Percentiles rank a stretch among this genome's conserved stretches.
phyloP scores from a whole-genome alignment of 2,113 vertebrate genomes.

The Scartelaos histophorus region DNA sequence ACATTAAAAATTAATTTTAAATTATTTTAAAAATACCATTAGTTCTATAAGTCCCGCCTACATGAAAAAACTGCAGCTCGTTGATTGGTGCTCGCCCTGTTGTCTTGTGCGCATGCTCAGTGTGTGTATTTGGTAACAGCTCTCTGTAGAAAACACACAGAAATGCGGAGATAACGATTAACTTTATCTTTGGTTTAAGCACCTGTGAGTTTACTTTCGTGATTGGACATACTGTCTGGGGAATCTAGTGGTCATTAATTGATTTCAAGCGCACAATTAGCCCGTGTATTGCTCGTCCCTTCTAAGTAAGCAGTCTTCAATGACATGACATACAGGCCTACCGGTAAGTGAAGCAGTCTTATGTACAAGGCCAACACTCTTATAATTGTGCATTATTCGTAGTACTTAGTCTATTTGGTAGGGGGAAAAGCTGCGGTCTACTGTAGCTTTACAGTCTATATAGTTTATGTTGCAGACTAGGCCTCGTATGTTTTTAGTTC shows the following conservation, averaged over 20 bases:
- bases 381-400: background rate
- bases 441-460: background rate
- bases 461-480: background rate
- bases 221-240: constrained; percentile 34
- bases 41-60: background rate
- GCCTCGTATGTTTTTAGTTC: background rate
- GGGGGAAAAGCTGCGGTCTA: background rate
- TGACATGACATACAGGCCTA: background rate
- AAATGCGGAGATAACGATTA: background rate
- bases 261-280: too few relatives aligned
- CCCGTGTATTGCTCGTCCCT: background rate
- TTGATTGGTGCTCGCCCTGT: background rate
- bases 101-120: background rate
- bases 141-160: background rate
- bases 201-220: background rate
- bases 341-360: background rate
- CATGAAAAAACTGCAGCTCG: background rate
- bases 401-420: background rate
- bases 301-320: background rate
- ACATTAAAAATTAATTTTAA: too few relatives aligned
- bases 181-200: background rate
- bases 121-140: background rate
- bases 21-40: too few relatives aligned
- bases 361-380: background rate
- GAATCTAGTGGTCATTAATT: background rate